Evolutionary conservation across 30 jellyfish, hydroid and myxozoan genomes (phyloP).

Genomic region (Catostylus mosaicus): DNA sequence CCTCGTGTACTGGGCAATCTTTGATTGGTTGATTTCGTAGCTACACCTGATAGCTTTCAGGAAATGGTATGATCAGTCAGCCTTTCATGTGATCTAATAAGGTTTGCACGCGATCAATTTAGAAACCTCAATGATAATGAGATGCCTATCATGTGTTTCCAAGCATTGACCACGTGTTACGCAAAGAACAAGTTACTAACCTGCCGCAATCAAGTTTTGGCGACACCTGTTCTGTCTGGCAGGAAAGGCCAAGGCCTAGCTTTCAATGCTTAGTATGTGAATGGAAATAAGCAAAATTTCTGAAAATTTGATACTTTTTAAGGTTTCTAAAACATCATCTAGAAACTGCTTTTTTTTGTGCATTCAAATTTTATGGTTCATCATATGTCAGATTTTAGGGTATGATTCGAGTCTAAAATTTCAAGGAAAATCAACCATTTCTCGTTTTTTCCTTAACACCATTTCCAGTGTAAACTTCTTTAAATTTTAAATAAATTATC

Average conservation of each 20-base stretch:
- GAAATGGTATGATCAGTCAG: neutral
- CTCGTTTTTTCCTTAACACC: too few relatives aligned
- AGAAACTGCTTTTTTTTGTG: too few relatives aligned
- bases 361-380: too few relatives aligned
- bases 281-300: too few relatives aligned
- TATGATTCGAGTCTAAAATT: too few relatives aligned
- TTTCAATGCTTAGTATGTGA: too few relatives aligned
- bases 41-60: conserved; percentile 10
- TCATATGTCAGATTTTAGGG: too few relatives aligned
- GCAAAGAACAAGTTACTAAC: neutral
- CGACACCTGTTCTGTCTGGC: neutral
- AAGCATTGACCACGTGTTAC: neutral
- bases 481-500: too few relatives aligned
- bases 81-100: conserved; percentile 4
- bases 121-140: neutral
- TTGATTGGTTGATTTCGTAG: conserved; percentile 6
- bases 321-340: too few relatives aligned
- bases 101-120: neutral
- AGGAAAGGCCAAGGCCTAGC: neutral
- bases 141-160: neutral
- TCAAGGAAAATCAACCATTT: too few relatives aligned
- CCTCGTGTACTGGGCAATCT: neutral
- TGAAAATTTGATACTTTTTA: too few relatives aligned
- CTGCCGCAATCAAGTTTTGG: neutral
- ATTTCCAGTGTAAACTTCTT: too few relatives aligned